These are phyloP conservation scores for Sparus aurata DNA, from an alignment of 2,797 vertebrate species.

Conservation along the genomic window DNA sequence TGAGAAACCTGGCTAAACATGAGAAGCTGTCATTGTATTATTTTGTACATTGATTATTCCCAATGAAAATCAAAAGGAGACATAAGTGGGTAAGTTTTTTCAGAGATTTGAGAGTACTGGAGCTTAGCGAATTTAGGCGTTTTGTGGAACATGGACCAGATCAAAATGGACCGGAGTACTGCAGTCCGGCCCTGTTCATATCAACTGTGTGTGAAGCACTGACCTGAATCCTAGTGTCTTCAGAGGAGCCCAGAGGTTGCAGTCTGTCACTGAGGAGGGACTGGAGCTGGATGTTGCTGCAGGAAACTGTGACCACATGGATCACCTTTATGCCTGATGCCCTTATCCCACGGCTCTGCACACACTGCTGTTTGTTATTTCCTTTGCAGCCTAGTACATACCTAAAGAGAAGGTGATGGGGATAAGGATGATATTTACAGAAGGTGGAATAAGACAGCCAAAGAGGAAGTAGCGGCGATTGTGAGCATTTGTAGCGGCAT, in stretches of 20 bases:
- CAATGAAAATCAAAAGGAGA: no score
- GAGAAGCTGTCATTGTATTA: not conserved
- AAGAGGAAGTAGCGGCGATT: not conserved
- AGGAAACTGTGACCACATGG: conserved; percentile 89
- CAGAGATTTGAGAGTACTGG: not conserved
- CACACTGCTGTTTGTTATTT: conserved; percentile 85
- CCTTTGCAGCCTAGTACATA: conserved; percentile 94
- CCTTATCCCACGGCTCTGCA: conserved; percentile 88
- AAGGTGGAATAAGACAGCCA: not conserved
- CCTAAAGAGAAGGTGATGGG: conserved; percentile 69
- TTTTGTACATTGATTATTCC: no score
- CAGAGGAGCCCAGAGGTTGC: conserved; percentile 80
- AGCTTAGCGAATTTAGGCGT: not conserved
- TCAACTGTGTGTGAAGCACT: not conserved
- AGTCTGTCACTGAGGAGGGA: conserved; percentile 89
- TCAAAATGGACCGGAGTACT: no score
- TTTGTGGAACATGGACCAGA: not conserved
- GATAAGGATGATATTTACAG: not conserved
- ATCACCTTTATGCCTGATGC: conserved; percentile 81
- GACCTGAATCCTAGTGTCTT: conserved; percentile 91
- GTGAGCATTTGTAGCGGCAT: no score
- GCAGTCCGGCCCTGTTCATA: not conserved
- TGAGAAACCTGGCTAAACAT: not conserved
- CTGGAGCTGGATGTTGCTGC: conserved; percentile 86
- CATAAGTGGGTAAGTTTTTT: no score